Evolutionary conservation across 2,797 vertebrate species (phyloP).

Genomic region (Poecilia picta): DNA sequence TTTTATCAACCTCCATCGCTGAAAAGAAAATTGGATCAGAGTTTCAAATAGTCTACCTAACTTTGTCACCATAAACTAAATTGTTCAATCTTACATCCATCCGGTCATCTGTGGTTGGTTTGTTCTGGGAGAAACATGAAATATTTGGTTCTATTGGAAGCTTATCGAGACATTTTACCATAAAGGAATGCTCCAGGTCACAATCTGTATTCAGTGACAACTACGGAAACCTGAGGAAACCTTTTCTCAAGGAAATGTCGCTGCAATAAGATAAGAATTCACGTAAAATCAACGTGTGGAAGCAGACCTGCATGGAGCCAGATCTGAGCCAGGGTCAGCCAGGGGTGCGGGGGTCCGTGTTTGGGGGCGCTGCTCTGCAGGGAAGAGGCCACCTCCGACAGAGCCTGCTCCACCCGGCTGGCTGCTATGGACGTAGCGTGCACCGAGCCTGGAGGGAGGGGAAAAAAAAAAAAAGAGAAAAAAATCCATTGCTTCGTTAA

Average conservation of each 20-base stretch:
- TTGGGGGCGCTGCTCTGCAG: constrained; percentile 97
- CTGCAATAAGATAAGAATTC: neutral
- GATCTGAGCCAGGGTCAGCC: constrained; percentile 99
- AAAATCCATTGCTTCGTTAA: constrained; percentile 8
- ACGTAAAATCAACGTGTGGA: neutral
- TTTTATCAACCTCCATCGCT: too few relatives aligned
- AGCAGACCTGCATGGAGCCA: constrained; percentile 95
- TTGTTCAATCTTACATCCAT: too few relatives aligned
- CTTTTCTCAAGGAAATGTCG: neutral
- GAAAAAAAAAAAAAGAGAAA: too few relatives aligned
- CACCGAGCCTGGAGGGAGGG: constrained; percentile 85
- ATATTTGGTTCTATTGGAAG: too few relatives aligned
- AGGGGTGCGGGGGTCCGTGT: constrained; percentile 95
- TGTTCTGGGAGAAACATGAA: too few relatives aligned
- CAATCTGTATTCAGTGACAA: neutral
- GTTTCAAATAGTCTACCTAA: too few relatives aligned
- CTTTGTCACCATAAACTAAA: too few relatives aligned
- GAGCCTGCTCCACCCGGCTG: constrained; percentile 95
- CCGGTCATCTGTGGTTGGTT: too few relatives aligned
- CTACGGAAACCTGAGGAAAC: neutral
- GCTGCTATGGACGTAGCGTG: constrained; percentile 97
- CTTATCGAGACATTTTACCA: too few relatives aligned
- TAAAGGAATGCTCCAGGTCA: neutral
- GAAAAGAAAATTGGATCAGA: too few relatives aligned
- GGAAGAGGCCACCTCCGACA: constrained; percentile 96